Base-by-base conservation (phyloP, 1,140 invertebrate species). In the Phymastichus coffea region DNA sequence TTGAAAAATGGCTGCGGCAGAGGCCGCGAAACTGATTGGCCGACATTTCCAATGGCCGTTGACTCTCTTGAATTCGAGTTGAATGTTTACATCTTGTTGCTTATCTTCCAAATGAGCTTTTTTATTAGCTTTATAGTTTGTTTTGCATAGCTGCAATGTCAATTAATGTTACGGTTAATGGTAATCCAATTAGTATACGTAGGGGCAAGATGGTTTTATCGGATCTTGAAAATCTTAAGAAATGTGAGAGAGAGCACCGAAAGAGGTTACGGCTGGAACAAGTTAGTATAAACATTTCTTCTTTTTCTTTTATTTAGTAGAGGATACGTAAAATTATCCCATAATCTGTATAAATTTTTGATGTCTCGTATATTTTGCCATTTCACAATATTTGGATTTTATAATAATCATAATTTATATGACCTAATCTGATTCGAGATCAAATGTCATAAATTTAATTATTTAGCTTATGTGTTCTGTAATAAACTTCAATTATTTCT, bases 251-350 rank as follows among this genome's bases (percentile, higher is more conserved):
- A 44, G 78, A 83, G 40, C 80, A 79, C 54, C 72, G 81, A 10
- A 74, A 78, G 58, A 77, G 79, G 68, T 82, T 84, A 76, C 78
- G 83, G 54, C 59, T 82, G 37, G 72, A 83, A 61, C 83, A 84
- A 73, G 80, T 78, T 60, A 57, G 60, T 63, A 25, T 63, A 43
- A 23, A 44, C 22, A 41, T 35, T 63, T 22, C 28, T 56, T 47
- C 47, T 37, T 26, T 19, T 51, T n/a, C 38, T 4, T 17, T 1
- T 44, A 23, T 25, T 44, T 4, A 25, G 14, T 23, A 10, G 7
- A 14, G 25, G 25, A 25, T 4, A 23, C 14, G 19, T 2, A 25
- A 44, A 22, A 23, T 44, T 25, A 4, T n/a, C n/a, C n/a, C n/a
- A n/a, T n/a, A n/a, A n/a, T n/a, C n/a, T n/a, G n/a, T n/a, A n/a